Evolutionary conservation across 2,113 vertebrate species (phyloP).

Genomic region (Istiophorus platypterus): DNA sequence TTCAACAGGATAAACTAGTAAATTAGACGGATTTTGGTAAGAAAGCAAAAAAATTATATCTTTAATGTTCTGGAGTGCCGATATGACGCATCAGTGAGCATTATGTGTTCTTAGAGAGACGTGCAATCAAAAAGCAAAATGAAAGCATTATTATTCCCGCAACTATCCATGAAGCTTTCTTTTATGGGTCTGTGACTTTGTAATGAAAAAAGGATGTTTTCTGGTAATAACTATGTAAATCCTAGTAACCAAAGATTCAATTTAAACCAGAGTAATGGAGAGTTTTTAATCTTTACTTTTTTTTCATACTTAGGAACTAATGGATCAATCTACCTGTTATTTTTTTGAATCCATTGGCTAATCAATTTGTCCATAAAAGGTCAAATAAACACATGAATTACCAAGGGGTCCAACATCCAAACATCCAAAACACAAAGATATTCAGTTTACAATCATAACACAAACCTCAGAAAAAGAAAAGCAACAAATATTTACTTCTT

Average conservation of each 20-base stretch:
- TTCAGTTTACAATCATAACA: too few species aligned
- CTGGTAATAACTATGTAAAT: not conserved
- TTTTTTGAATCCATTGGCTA: too few species aligned
- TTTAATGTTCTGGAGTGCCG: not conserved
- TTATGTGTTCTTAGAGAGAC: not conserved
- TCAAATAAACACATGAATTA: too few species aligned
- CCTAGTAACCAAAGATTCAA: not conserved
- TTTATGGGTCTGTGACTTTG: not conserved
- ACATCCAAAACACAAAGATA: too few species aligned
- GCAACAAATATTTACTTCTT: not conserved
- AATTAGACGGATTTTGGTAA: not conserved
- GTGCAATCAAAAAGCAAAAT: not conserved
- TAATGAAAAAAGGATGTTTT: not conserved
- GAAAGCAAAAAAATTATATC: not conserved
- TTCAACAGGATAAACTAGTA: not conserved
- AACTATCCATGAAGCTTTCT: not conserved
- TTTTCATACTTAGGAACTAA: too few species aligned
- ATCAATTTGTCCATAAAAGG: too few species aligned
- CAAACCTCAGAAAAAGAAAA: too few species aligned
- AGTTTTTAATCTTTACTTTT: too few species aligned
- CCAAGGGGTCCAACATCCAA: too few species aligned
- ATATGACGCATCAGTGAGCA: not conserved
- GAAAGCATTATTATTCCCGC: not conserved
- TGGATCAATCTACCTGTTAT: too few species aligned
- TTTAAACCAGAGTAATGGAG: too few species aligned